These are phyloP conservation scores for Poliocrania exsul DNA, from an alignment of 2,797 vertebrate species.

Conservation along the genomic window DNA sequence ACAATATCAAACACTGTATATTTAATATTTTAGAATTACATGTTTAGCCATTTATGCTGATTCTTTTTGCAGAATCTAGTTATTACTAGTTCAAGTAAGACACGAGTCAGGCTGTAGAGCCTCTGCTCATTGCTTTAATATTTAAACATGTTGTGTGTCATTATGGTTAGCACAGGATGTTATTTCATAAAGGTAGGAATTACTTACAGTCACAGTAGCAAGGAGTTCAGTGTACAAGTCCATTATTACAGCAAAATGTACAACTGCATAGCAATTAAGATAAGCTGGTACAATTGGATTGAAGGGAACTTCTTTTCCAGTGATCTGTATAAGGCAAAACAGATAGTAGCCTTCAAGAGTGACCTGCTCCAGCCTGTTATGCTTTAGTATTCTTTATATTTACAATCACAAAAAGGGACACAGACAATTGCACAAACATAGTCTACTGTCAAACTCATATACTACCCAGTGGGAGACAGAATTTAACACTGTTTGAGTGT, in stretches of 20 bases:
- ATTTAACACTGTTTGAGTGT: neutral
- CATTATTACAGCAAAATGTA: constrained; percentile 85
- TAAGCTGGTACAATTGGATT: constrained; percentile 70
- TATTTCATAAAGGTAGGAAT: neutral
- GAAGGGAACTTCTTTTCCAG: constrained; percentile 84
- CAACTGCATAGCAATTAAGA: constrained; percentile 78
- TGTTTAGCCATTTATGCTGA: neutral
- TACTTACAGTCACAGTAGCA: constrained; percentile 81
- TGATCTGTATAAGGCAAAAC: constrained; percentile 79
- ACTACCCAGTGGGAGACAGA: neutral
- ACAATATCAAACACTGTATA: neutral
- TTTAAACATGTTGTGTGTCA: neutral
- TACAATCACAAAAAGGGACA: neutral
- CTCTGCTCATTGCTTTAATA: neutral
- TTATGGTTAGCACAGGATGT: neutral
- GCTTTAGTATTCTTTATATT: neutral
- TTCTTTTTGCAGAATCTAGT: neutral
- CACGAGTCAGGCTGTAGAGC: neutral
- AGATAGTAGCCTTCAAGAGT: neutral
- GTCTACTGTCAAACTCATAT: neutral
- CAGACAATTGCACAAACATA: neutral
- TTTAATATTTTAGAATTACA: neutral
- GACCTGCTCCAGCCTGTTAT: neutral
- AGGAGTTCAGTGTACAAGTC: constrained; percentile 83
- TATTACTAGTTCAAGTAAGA: neutral